These are phyloP conservation scores for Bombus impatiens DNA, from an alignment of 1,140 invertebrate species.

Conservation along the genomic window DNA sequence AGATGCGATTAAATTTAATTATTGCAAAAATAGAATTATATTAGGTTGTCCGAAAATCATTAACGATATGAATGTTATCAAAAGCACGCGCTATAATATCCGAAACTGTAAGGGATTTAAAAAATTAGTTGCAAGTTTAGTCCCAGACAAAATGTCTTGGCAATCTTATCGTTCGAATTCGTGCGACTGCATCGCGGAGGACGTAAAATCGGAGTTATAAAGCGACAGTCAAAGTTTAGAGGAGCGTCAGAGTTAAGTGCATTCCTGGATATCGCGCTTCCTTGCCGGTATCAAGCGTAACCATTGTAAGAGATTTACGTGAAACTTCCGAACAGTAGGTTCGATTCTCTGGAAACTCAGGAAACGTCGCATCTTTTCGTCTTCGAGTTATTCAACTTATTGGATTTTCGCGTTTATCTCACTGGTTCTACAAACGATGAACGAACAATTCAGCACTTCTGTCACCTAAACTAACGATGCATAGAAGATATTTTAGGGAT, in stretches of 20 bases:
- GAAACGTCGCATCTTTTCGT: neutral
- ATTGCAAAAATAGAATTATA: neutral
- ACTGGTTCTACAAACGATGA: neutral
- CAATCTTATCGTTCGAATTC: constrained; percentile 7
- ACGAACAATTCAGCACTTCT: neutral
- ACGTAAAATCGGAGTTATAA: neutral
- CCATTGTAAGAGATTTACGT: constrained; percentile 9
- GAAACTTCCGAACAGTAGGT: neutral
- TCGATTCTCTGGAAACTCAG: neutral
- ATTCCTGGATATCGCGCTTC: constrained; percentile 17
- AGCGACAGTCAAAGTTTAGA: constrained; percentile 15
- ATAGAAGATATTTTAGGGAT: neutral
- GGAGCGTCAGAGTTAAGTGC: constrained; percentile 11
- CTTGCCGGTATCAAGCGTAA: neutral
- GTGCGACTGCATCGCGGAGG: neutral
- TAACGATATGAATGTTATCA: too few relatives aligned
- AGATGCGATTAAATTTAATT: neutral
- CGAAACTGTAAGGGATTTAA: too few relatives aligned
- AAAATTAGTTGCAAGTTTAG: neutral
- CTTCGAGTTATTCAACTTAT: neutral
- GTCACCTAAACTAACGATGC: neutral
- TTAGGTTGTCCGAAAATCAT: too few relatives aligned
- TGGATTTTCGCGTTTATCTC: neutral
- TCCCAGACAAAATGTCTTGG: neutral
- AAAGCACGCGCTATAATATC: too few relatives aligned